Conservation (phyloP, 2,888 invertebrate species). For the Andricus curvator region DNA sequence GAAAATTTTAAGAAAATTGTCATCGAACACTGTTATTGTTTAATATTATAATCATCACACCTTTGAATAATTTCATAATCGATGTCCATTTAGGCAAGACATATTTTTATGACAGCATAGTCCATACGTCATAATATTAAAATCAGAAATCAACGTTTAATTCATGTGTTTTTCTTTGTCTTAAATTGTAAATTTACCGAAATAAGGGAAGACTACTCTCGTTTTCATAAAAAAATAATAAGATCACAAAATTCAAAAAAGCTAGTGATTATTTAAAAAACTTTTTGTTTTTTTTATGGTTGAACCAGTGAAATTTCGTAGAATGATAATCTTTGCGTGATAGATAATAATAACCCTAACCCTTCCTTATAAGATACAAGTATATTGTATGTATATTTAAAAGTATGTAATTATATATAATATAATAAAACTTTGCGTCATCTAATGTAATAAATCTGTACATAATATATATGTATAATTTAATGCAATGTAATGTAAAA, state of each 20-base stretch:
- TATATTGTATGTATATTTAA: conserved; percentile 14
- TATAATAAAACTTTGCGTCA: conserved; percentile 27
- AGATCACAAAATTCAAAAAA: not conserved
- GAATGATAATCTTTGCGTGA: conserved; percentile 4
- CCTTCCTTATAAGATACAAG: conserved; percentile 3
- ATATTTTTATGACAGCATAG: no score
- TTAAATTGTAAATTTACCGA: conserved; percentile 44
- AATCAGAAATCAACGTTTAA: conserved; percentile 1
- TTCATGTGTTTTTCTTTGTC: not conserved
- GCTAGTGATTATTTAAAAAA: not conserved
- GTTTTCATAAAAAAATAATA: conserved; percentile 15
- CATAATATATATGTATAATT: conserved; percentile 52
- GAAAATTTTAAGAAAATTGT: not conserved
- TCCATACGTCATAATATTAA: not conserved
- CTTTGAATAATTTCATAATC: not conserved
- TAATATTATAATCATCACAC: conserved; percentile 20
- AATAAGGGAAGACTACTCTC: conserved; percentile 51
- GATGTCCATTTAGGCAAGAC: not conserved
- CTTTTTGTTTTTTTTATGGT: not conserved
- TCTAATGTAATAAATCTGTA: conserved; percentile 48
- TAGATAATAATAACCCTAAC: conserved; percentile 17
- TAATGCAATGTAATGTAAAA: conserved; percentile 57
- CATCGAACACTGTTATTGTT: conserved; percentile 39
- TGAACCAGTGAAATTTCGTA: not conserved
- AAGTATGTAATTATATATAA: conserved; percentile 15